A percentile compares a stretch with the other conserved stretches of the same genome.
phyloP scores from a whole-genome alignment of 1,140 invertebrate species.

The Bombus confusus region DNA sequence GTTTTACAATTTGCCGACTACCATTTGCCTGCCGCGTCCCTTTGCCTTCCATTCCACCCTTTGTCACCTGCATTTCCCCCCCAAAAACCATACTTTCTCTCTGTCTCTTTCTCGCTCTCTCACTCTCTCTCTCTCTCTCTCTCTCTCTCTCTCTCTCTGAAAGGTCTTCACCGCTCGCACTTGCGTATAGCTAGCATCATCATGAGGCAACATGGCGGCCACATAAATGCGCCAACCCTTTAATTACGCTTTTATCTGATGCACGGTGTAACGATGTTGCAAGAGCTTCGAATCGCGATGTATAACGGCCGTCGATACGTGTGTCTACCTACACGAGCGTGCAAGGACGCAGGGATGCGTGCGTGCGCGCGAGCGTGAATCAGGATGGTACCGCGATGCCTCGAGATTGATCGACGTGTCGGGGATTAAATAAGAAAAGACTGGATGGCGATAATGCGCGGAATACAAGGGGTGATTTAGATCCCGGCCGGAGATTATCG shows the following conservation, averaged over 20 bases:
- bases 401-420: constrained; percentile 33
- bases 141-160: no score
- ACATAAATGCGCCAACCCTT: constrained; percentile 68
- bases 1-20: constrained; percentile 74
- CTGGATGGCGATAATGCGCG: constrained; percentile 23
- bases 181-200: neutral
- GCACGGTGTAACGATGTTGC: constrained; percentile 72
- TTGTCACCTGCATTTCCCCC: neutral
- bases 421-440: constrained; percentile 34
- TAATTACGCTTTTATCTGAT: constrained; percentile 78
- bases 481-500: constrained; percentile 30
- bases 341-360: constrained; percentile 2
- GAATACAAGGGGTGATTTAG: constrained; percentile 40
- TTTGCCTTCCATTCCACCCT: no score
- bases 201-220: constrained; percentile 45
- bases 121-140: neutral
- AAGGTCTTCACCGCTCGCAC: neutral
- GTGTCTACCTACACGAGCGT: neutral
- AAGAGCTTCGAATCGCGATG: constrained; percentile 58
- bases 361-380: neutral
- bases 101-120: neutral
- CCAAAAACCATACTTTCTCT: neutral
- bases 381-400: constrained; percentile 13
- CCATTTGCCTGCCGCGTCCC: neutral
- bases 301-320: constrained; percentile 7